phyloP scores from a whole-genome alignment of 1,140 invertebrate species.

The Drosophila simulans region DNA sequence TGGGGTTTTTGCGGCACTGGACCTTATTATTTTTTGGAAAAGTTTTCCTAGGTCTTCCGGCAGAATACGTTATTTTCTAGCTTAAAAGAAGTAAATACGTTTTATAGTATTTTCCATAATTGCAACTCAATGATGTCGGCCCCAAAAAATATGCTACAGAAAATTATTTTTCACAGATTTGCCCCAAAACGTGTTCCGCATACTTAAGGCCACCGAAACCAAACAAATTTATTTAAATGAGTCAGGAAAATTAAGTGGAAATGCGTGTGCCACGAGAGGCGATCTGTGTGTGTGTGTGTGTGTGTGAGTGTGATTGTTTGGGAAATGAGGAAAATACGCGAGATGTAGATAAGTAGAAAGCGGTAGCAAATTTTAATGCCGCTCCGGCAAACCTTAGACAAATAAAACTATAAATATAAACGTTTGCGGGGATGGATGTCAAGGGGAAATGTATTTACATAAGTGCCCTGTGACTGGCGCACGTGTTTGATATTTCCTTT shows the following conservation, averaged over 20 bases:
- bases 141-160: conserved; percentile 32
- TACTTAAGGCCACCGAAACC: conserved; percentile 16
- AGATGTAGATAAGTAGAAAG: conserved; percentile 68
- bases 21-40: conserved; percentile 10
- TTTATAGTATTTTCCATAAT: conserved; percentile 39
- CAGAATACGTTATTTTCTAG: conserved; percentile 2
- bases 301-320: not conserved
- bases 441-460: conserved; percentile 58
- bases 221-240: conserved; percentile 75
- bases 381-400: conserved; percentile 52
- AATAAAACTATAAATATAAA: conserved; percentile 79
- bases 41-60: conserved; percentile 15
- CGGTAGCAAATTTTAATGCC: conserved; percentile 51
- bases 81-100: conserved; percentile 21
- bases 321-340: conserved; percentile 45
- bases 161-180: conserved; percentile 22
- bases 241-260: conserved; percentile 69
- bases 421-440: conserved; percentile 1
- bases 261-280: conserved; percentile 20
- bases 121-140: conserved; percentile 27
- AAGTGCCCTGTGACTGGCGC: conserved; percentile 59
- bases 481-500: conserved; percentile 78
- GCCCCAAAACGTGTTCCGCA: conserved; percentile 17
- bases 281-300: not conserved
- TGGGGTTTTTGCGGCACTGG: conserved; percentile 23